Conservation (phyloP, 2,888 invertebrate species). For the Onchidella celtica region DNA sequence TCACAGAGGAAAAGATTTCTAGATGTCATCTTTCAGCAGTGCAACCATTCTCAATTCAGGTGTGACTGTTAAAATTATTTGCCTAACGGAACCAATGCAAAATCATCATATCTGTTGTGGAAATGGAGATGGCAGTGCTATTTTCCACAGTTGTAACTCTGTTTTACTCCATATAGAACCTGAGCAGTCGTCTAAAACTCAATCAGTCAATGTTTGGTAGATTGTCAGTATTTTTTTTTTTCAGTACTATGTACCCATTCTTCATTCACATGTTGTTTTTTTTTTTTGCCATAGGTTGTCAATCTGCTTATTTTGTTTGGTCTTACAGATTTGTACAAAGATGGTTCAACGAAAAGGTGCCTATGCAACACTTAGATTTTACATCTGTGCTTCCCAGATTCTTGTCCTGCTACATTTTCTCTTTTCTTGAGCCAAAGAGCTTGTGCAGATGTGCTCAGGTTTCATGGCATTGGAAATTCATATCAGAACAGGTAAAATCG, state of each 20-base stretch:
- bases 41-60: constrained; percentile 71
- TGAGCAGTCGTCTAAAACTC: too few species aligned
- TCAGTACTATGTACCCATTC: too few species aligned
- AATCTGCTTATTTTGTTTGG: too few species aligned
- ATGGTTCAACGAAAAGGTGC: constrained; percentile 75
- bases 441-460: constrained; percentile 75
- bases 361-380: constrained; percentile 75
- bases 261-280: too few species aligned
- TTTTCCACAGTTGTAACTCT: too few species aligned
- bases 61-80: constrained; percentile 62
- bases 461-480: constrained; percentile 79
- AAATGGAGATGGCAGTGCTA: too few species aligned
- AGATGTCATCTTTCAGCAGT: constrained; percentile 72
- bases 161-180: too few species aligned
- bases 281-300: too few species aligned
- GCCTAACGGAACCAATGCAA: not conserved
- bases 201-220: too few species aligned
- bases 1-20: constrained; percentile 77
- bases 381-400: constrained; percentile 76
- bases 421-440: constrained; percentile 78
- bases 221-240: too few species aligned
- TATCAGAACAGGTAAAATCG: constrained; percentile 76
- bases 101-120: too few species aligned
- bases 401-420: constrained; percentile 77
- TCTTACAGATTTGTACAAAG: constrained; percentile 76